Conservation (phyloP, 1,140 invertebrate species). For the Sipha flava region DNA sequence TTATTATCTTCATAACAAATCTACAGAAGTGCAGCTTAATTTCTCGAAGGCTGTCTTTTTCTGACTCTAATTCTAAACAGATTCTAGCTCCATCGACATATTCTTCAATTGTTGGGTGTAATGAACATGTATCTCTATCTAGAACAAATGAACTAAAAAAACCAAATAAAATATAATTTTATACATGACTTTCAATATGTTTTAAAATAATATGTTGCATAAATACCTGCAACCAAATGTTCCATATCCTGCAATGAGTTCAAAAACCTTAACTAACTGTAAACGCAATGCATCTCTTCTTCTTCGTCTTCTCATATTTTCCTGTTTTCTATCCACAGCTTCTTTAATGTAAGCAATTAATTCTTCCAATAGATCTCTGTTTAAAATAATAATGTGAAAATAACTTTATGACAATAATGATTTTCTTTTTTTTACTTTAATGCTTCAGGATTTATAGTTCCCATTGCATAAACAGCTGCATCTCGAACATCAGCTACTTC, state of each 20-base stretch:
- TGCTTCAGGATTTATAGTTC: conserved; percentile 84
- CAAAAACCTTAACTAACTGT: conserved; percentile 81
- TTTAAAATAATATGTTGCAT: background rate
- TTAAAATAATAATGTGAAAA: conserved; percentile 33
- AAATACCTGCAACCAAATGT: conserved; percentile 79
- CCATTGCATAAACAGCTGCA: conserved; percentile 83
- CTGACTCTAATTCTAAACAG: conserved; percentile 83
- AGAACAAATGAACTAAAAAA: conserved; percentile 64
- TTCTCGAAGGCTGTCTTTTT: conserved; percentile 73
- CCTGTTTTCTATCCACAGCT: conserved; percentile 94
- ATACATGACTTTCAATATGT: background rate
- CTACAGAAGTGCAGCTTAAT: conserved; percentile 91
- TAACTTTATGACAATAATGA: background rate
- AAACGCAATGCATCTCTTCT: conserved; percentile 85
- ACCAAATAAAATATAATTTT: background rate
- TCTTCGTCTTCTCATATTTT: conserved; percentile 82
- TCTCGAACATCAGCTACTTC: conserved; percentile 84
- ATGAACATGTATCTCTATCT: conserved; percentile 68
- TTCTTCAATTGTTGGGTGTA: conserved; percentile 83
- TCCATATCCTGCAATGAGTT: conserved; percentile 84
- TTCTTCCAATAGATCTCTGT: conserved; percentile 93
- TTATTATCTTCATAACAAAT: conserved; percentile 87
- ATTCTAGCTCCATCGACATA: conserved; percentile 89
- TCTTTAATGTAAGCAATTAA: conserved; percentile 82
- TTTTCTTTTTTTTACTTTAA: conserved; percentile 63